Percentiles rank a stretch among this genome's conserved stretches.
Conservation (phyloP, 2,888 invertebrate genomes). For the Alitta virens region DNA sequence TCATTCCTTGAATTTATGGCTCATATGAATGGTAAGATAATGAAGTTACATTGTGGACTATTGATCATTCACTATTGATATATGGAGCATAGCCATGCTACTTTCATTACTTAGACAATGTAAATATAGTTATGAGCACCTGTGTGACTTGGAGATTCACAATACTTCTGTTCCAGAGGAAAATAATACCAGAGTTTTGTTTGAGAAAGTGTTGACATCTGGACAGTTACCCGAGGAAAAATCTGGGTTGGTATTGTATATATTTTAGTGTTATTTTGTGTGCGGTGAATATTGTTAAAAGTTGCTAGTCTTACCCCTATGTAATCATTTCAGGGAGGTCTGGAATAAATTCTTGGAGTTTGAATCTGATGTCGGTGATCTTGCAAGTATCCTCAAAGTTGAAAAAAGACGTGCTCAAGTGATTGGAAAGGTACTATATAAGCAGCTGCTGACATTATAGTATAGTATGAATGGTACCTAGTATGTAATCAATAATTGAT, state of each 20-base stretch:
- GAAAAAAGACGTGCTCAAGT: conserved; percentile 89
- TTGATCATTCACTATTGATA: no score
- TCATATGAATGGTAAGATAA: conserved; percentile 80
- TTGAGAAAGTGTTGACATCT: conserved; percentile 92
- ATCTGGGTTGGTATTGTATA: conserved; percentile 64
- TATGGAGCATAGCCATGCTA: no score
- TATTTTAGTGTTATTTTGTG: background rate
- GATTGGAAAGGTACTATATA: conserved; percentile 73
- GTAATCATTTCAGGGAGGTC: conserved; percentile 69
- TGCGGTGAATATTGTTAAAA: background rate
- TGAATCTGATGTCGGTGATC: conserved; percentile 96
- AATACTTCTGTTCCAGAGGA: conserved; percentile 72
- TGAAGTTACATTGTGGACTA: no score
- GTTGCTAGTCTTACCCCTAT: background rate
- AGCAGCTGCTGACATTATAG: no score
- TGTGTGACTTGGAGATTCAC: no score
- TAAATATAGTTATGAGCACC: no score
- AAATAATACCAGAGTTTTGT: conserved; percentile 98
- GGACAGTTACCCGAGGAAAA: conserved; percentile 87
- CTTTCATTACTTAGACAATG: no score
- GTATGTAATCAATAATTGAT: background rate
- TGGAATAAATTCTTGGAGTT: conserved; percentile 99
- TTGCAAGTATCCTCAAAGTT: conserved; percentile 95
- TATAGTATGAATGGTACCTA: no score
- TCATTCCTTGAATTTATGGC: conserved; percentile 94